Conservation (phyloP, 2,113 vertebrate species). For the Delphinus delphis region DNA sequence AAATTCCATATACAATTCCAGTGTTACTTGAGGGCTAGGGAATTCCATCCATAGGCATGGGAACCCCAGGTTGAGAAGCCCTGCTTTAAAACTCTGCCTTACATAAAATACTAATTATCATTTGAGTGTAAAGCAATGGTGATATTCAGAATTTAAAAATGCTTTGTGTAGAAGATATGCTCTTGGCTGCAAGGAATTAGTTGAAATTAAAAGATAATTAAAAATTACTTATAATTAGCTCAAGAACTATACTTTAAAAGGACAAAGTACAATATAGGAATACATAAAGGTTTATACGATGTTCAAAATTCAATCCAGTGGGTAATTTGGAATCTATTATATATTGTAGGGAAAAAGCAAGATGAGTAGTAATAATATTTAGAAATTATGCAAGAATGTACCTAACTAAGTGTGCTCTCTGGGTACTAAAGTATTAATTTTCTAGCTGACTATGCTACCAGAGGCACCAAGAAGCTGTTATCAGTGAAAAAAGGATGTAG, state of each 20-base stretch:
- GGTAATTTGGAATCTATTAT: neutral
- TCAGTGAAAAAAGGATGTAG: neutral
- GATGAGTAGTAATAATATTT: neutral
- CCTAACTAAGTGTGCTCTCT: neutral
- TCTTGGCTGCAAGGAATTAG: neutral
- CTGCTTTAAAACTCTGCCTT: neutral
- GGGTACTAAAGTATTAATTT: neutral
- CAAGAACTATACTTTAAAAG: neutral
- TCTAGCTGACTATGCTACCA: accelerated
- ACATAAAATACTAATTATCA: neutral
- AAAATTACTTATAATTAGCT: neutral
- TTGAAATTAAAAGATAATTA: neutral
- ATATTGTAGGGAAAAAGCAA: neutral
- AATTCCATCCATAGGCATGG: neutral
- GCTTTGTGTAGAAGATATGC: neutral
- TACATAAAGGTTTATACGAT: neutral
- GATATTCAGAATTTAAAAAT: neutral
- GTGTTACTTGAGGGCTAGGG: neutral
- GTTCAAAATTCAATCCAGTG: neutral
- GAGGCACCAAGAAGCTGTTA: neutral
- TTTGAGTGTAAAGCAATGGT: neutral
- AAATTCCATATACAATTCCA: neutral
- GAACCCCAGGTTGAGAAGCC: neutral
- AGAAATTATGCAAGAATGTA: neutral
- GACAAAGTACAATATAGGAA: neutral